Evolutionary conservation across 1,140 invertebrate species (phyloP).

Genomic region (Sycophaga agraensis): DNA sequence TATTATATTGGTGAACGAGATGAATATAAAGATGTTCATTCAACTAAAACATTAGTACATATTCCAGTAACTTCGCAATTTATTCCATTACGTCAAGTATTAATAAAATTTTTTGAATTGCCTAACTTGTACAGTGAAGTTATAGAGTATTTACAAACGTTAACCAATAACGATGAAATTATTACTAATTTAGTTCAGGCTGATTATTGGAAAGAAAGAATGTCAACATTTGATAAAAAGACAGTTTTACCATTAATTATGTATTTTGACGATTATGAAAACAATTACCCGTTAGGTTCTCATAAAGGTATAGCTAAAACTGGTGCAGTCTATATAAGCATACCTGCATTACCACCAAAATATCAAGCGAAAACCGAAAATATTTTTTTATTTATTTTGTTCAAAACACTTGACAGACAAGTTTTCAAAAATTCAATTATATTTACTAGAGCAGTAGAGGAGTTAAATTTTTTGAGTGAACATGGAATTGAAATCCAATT

Average conservation of each 20-base stretch:
- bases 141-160: not conserved
- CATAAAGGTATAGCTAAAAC: constrained; percentile 15
- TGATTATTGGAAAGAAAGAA: not conserved
- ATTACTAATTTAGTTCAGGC: not conserved
- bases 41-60: not conserved
- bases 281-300: constrained; percentile 24
- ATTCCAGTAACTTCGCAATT: not conserved
- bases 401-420: constrained; percentile 5
- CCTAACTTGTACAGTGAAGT: not conserved
- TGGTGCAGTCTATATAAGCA: constrained; percentile 27
- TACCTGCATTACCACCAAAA: not conserved
- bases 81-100: not conserved
- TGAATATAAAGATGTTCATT: not conserved
- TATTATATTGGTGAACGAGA: not conserved
- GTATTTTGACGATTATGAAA: constrained; percentile 15
- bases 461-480: constrained; percentile 13
- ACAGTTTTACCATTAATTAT: not conserved
- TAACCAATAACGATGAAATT: constrained; percentile 4
- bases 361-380: constrained; percentile 27
- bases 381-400: constrained; percentile 28
- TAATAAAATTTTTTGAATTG: constrained; percentile 13
- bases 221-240: not conserved
- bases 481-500: not conserved
- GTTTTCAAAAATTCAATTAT: constrained; percentile 1
- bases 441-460: not conserved